These are phyloP conservation scores for Moxostoma hubbsi DNA, from an alignment of 2,797 vertebrate genomes.

Conservation along the genomic window DNA sequence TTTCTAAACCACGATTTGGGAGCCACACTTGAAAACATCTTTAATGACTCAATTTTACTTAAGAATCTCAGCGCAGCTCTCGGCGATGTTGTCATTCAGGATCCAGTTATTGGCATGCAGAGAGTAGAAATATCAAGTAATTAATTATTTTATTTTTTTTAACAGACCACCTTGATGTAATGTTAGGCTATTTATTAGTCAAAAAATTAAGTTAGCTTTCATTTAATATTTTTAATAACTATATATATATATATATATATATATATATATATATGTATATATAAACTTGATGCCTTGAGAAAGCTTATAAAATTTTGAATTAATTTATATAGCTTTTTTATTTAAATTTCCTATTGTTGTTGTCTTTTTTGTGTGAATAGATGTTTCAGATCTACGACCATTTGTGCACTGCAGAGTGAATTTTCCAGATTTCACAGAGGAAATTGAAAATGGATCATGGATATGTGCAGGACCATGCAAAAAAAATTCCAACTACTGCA, in stretches of 20 bases:
- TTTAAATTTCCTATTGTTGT: neutral
- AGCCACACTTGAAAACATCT: constrained; percentile 51
- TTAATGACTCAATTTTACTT: constrained; percentile 61
- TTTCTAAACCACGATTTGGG: constrained; percentile 68
- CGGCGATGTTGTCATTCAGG: constrained; percentile 38
- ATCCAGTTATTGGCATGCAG: constrained; percentile 48
- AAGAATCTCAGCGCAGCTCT: constrained; percentile 64
- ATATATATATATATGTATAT: too few species aligned
- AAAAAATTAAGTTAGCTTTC: neutral
- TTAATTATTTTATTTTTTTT: constrained; percentile 28
- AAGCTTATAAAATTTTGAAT: neutral
- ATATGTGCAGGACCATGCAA: constrained; percentile 69
- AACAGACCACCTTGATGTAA: neutral
- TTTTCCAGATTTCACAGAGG: constrained; percentile 65
- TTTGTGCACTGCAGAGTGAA: constrained; percentile 63
- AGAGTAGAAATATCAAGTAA: constrained; percentile 61
- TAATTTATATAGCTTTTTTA: neutral
- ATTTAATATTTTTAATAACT: neutral
- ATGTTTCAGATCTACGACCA: constrained; percentile 61
- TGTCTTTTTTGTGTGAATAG: constrained; percentile 40
- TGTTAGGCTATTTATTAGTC: neutral
- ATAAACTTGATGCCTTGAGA: neutral
- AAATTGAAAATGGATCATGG: constrained; percentile 61
- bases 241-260: too few species aligned
- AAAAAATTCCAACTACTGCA: constrained; percentile 63